These are phyloP conservation scores for Falco rusticolus DNA, from an alignment of 2,797 vertebrate genomes.

Conservation along the genomic window DNA sequence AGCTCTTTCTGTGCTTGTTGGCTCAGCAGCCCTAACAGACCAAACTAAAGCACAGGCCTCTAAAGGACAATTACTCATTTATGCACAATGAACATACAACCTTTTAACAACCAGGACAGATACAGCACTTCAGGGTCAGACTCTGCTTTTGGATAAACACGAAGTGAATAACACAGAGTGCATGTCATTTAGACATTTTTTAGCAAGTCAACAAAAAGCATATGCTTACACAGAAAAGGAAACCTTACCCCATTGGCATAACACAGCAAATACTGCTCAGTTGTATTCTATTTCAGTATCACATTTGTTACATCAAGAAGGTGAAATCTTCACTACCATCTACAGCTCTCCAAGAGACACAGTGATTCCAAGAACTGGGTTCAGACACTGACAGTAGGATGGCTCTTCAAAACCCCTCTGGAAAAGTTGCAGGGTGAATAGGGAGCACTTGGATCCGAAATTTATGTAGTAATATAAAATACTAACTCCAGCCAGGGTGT, in stretches of 20 bases:
- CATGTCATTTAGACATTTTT: not conserved
- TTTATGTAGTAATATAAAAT: conserved; percentile 4
- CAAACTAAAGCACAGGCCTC: conserved; percentile 32
- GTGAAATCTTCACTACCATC: not conserved
- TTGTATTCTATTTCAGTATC: not conserved
- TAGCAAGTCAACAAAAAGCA: not conserved
- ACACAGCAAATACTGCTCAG: not conserved
- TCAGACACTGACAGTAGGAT: not conserved
- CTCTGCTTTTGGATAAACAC: not conserved
- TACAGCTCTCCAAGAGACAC: not conserved
- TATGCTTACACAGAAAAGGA: not conserved
- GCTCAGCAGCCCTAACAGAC: conserved; percentile 26
- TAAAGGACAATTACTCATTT: conserved; percentile 55
- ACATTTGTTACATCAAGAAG: not conserved
- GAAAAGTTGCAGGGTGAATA: not conserved
- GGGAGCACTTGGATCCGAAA: not conserved
- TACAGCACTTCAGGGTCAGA: not conserved
- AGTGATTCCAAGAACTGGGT: not conserved
- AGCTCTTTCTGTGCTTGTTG: conserved; percentile 43
- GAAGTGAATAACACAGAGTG: not conserved
- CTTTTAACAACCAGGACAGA: conserved; percentile 18
- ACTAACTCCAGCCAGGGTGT: not conserved
- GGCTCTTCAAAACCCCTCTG: not conserved
- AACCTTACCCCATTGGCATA: not conserved
- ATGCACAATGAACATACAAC: not conserved